Evolutionary conservation across 2,797 vertebrate genomes (phyloP), one percentile per base, ranked within the genome.

Genomic region (Pseudotriccus pelzelni): DNA sequence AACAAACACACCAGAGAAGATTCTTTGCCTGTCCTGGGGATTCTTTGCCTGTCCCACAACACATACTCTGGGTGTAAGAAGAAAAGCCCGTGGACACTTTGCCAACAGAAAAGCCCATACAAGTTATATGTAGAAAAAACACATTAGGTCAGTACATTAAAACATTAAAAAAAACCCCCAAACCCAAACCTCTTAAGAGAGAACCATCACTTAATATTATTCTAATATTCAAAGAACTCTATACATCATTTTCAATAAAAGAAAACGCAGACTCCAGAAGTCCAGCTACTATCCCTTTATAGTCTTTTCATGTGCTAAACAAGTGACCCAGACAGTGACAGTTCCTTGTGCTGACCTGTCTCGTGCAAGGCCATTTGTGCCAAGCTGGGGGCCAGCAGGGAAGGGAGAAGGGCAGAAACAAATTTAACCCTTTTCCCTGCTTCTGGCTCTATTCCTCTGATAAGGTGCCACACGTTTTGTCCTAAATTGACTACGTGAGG

Each of bases 291-390:
- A 47, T 13, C 17, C 36, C 74, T 46, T 60, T 18, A 19, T 4
- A 36, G 5, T 9, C 52, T 46, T 36, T 7, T 7, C 25, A 14
- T 0, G 4, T 39, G 60, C 56, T 28, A 10, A 36, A 41, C 0
- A 6, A 1, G 21, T 59, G 56, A 46, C 50, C 41, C 62, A 47
- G 41, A 10, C 1, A 6, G 78, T 5, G 36, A 25, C 30, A 15
- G 36, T 17, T 66, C 82, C 24, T 44, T 1, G 9, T 3, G 3
- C 5, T 16, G n/a, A 32, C 78, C 21, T 16, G 14, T 32, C 59
- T 20, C 10, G 2, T 53, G n/a, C 64, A 32, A 1, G 3, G 14
- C 11, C 32, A 22, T 44, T 32, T 19, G 14, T 32, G 63, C 85
- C 47, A 56, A 56, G 19, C 0, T 46, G 72, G 86, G 70, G 78